Percentiles rank a stretch among this genome's conserved stretches.
Conservation (phyloP, 2,113 vertebrate genomes). For the Nyctibius bracteatus region DNA sequence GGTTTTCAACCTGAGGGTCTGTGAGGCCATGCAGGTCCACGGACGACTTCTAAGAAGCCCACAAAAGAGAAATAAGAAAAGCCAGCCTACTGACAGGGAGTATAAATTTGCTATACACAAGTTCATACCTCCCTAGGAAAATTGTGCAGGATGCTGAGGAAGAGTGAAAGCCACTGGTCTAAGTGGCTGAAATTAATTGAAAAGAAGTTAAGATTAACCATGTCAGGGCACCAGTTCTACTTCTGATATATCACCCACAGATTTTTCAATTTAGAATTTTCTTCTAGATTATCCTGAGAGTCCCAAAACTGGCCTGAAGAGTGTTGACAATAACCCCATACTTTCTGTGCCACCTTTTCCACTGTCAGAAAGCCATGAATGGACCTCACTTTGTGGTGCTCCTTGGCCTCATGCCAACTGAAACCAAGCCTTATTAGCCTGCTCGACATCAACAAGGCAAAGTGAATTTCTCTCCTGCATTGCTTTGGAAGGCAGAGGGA, state of each 20-base stretch:
- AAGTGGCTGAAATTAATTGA: not conserved
- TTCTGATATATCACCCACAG: not conserved
- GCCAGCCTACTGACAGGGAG: not conserved
- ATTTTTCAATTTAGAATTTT: not conserved
- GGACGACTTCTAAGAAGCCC: not conserved
- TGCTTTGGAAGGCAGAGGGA: slow-evolving; percentile 36
- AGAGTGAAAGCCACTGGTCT: not conserved
- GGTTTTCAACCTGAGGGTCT: slow-evolving; percentile 27
- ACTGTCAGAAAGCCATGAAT: not conserved
- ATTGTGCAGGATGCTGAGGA: not conserved
- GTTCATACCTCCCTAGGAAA: not conserved
- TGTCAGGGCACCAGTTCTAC: not conserved
- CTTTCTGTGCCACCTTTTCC: not conserved
- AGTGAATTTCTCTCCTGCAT: not conserved
- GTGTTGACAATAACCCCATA: not conserved
- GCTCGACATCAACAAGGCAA: not conserved
- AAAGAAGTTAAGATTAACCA: not conserved
- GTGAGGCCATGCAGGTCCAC: not conserved
- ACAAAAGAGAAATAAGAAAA: slow-evolving; percentile 12
- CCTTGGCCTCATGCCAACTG: not conserved
- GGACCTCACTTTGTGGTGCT: not conserved
- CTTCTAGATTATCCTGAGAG: not conserved
- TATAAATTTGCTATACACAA: not conserved
- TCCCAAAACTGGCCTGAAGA: not conserved
- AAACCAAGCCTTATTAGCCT: slow-evolving; percentile 18